Evolutionary conservation across 2,888 invertebrate genomes (phyloP).

Genomic region (Clanis bilineata): DNA sequence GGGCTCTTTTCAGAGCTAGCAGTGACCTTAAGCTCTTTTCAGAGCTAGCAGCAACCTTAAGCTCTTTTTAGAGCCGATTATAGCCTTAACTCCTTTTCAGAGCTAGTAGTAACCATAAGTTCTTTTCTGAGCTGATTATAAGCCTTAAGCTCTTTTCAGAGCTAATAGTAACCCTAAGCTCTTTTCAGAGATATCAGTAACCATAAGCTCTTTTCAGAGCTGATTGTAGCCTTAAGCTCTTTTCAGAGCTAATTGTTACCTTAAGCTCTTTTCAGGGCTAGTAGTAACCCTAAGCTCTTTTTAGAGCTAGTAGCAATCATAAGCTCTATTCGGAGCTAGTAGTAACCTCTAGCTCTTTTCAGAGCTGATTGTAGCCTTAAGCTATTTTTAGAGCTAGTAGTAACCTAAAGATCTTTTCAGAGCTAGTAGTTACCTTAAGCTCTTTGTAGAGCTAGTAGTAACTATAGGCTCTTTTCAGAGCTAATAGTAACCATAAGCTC

Average conservation of each 20-base stretch:
- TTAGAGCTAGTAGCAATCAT: no score
- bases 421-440: constrained; percentile 20
- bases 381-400: no score
- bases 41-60: constrained; percentile 20
- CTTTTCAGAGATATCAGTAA: constrained; percentile 24
- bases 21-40: constrained; percentile 24
- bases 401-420: constrained; percentile 20
- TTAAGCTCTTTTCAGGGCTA: no score
- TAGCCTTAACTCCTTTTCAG: constrained; percentile 20
- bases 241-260: constrained; percentile 17
- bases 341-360: no score
- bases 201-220: constrained; percentile 16
- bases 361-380: constrained; percentile 15
- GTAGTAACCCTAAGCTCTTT: no score
- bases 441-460: no score
- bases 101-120: constrained; percentile 20
- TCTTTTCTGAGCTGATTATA: constrained; percentile 15
- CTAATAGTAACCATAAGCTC: constrained; percentile 17
- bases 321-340: no score
- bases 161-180: constrained; percentile 22
- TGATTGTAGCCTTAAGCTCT: constrained; percentile 12
- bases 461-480: no score
- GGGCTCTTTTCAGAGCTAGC: constrained; percentile 22
- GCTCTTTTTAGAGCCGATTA: background rate
- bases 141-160: constrained; percentile 21